A percentile compares a stretch with the other conserved stretches of the same genome.
Conservation (phyloP, 2,797 vertebrate genomes). For the Notoglanidium macrostoma region DNA sequence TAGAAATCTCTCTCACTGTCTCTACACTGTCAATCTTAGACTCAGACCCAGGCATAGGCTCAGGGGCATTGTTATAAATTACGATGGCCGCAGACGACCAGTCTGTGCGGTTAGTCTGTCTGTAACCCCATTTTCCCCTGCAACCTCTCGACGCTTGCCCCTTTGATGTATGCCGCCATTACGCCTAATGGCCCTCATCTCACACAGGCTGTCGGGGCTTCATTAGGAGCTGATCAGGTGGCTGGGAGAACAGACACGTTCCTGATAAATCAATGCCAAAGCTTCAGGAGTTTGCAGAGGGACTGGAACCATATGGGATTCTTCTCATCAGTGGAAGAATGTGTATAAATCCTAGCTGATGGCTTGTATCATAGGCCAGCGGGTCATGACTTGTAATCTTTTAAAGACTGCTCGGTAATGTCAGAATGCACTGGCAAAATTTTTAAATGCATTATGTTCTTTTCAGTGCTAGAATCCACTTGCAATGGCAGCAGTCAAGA, state of each 20-base stretch:
- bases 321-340: slow-evolving; percentile 27
- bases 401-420: neutral
- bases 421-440: neutral
- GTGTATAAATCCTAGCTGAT: slow-evolving; percentile 11
- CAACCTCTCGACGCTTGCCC: slow-evolving; percentile 43
- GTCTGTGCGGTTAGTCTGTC: slow-evolving; percentile 52
- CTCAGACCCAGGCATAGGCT: slow-evolving; percentile 44
- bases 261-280: slow-evolving; percentile 57
- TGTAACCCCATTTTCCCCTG: slow-evolving; percentile 56
- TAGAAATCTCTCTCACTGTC: slow-evolving; percentile 36
- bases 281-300: slow-evolving; percentile 35
- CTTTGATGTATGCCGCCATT: slow-evolving; percentile 61
- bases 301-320: slow-evolving; percentile 51
- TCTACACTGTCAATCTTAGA: slow-evolving; percentile 46
- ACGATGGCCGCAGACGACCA: slow-evolving; percentile 55
- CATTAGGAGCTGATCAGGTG: slow-evolving; percentile 56
- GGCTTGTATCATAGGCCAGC: slow-evolving; percentile 12
- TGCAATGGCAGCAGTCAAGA: slow-evolving; percentile 1
- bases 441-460: neutral
- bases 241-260: slow-evolving; percentile 45
- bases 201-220: slow-evolving; percentile 54
- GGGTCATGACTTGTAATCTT: slow-evolving; percentile 9
- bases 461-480: neutral
- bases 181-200: slow-evolving; percentile 62
- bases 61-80: slow-evolving; percentile 60